Conservation (phyloP, 2,113 vertebrate species). For the Smithornis capensis region DNA sequence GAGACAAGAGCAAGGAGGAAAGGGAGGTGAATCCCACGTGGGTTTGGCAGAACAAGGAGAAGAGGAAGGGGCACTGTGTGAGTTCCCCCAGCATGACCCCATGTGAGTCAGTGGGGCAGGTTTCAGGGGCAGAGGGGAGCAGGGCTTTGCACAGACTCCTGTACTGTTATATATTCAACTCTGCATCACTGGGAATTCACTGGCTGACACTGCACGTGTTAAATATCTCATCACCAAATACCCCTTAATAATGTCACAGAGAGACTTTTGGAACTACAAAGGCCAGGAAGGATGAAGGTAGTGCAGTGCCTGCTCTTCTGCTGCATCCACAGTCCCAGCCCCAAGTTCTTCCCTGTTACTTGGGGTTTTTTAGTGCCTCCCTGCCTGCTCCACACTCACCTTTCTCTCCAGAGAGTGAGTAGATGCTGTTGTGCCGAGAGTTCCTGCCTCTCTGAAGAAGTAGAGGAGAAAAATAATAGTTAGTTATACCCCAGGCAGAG, state of each 20-base stretch:
- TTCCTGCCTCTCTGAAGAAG: slow-evolving; percentile 24
- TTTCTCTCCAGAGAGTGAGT: slow-evolving; percentile 7
- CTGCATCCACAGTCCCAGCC: not conserved
- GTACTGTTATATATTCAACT: rapidly evolving
- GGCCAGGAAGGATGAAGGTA: not conserved
- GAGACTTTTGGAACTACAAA: not conserved
- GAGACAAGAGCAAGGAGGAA: not conserved
- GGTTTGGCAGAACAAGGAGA: not conserved
- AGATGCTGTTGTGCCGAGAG: slow-evolving; percentile 59
- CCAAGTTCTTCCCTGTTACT: rapidly evolving
- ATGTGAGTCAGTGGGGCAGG: rapidly evolving
- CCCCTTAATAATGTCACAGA: not conserved
- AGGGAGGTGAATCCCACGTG: not conserved
- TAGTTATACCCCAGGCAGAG: not conserved
- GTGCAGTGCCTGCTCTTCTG: not conserved
- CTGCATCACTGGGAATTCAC: not conserved
- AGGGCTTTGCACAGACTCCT: rapidly evolving
- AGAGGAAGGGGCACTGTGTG: not conserved
- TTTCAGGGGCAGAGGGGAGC: not conserved
- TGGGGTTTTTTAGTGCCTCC: not conserved
- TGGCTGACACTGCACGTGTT: rapidly evolving
- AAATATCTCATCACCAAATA: not conserved
- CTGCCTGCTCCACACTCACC: slow-evolving; percentile 7
- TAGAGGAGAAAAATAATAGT: not conserved
- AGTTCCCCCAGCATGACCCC: not conserved